phyloP scores from a whole-genome alignment of 2,113 vertebrate species.

The Etheostoma cragini region DNA sequence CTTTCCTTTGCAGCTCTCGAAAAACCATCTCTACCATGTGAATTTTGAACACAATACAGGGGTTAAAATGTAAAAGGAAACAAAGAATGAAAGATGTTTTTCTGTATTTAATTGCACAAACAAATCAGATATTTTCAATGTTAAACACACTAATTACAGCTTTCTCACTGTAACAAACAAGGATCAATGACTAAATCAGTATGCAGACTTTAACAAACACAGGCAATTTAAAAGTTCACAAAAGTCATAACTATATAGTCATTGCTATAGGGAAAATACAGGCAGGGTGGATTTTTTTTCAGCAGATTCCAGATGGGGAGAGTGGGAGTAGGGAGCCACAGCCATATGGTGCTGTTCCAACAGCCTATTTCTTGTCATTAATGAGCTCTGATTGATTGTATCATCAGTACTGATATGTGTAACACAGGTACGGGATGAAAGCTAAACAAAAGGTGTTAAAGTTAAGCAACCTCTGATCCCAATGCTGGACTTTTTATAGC shows the following conservation, averaged over 20 bases:
- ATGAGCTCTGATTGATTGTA: constrained; percentile 81
- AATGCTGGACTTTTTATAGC: background rate
- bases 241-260: constrained; percentile 6
- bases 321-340: constrained; percentile 46
- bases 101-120: background rate
- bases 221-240: constrained; percentile 3
- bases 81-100: background rate
- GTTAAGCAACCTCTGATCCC: constrained; percentile 25
- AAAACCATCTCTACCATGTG: constrained; percentile 28
- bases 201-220: constrained; percentile 7
- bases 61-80: constrained; percentile 22
- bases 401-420: constrained; percentile 38
- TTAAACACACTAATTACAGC: background rate
- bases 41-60: constrained; percentile 46
- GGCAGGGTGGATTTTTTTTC: constrained; percentile 9
- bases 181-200: background rate
- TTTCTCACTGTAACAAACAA: constrained; percentile 4
- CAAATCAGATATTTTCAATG: background rate
- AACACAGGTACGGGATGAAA: constrained; percentile 47
- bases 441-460: constrained; percentile 57
- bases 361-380: constrained; percentile 76
- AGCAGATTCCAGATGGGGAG: constrained; percentile 41
- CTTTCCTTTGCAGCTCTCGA: background rate
- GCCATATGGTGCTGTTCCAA: constrained; percentile 79
- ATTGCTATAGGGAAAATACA: constrained; percentile 34